These are phyloP conservation scores for Mechanitis mazaeus DNA, from an alignment of 2,888 invertebrate genomes.

Conservation along the genomic window DNA sequence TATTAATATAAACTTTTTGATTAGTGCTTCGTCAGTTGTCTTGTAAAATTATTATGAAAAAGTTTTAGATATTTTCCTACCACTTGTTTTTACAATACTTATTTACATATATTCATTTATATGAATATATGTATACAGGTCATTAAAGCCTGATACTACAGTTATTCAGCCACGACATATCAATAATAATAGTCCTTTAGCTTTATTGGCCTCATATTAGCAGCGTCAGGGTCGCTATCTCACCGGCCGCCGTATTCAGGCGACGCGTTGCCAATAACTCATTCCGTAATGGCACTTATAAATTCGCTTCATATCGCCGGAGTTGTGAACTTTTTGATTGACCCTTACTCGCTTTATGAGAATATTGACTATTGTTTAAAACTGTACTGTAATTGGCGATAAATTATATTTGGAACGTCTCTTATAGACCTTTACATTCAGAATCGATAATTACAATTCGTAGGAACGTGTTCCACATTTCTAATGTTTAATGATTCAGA, in stretches of 20 bases:
- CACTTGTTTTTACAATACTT: no score
- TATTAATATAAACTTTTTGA: no score
- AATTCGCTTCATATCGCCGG: constrained; percentile 36
- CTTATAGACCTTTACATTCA: background rate
- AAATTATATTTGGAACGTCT: background rate
- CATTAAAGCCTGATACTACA: background rate
- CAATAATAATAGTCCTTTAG: constrained; percentile 1
- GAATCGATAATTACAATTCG: no score
- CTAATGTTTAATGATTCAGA: no score
- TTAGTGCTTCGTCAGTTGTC: no score
- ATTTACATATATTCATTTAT: no score
- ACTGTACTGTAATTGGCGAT: background rate
- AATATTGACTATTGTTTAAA: constrained; percentile 4
- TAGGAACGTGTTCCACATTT: no score
- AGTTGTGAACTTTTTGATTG: constrained; percentile 27
- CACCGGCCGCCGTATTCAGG: constrained; percentile 13
- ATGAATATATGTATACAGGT: background rate
- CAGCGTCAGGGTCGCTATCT: background rate
- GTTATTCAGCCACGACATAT: background rate
- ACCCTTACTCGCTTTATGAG: constrained; percentile 16
- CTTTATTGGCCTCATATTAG: constrained; percentile 1
- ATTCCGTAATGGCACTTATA: constrained; percentile 36
- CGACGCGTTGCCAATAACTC: constrained; percentile 29
- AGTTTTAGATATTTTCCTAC: no score
- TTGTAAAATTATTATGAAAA: no score